phyloP scores from a whole-genome alignment of 2,113 vertebrate species.

The Ploceus nigricollis region DNA sequence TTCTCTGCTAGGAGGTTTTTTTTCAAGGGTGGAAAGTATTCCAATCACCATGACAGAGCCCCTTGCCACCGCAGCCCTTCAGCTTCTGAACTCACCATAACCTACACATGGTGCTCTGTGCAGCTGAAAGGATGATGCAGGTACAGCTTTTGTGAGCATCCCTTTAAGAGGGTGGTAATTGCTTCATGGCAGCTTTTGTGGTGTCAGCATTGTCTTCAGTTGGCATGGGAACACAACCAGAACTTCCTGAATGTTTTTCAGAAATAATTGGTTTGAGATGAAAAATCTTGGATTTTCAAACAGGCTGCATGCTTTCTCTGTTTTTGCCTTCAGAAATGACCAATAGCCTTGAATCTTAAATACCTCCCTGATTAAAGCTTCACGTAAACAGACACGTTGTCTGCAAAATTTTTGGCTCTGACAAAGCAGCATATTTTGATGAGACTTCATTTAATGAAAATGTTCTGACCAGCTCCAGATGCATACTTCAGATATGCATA shows the following conservation, averaged over 20 bases:
- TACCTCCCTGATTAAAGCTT: not conserved
- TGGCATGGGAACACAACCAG: not conserved
- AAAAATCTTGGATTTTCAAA: slow-evolving; percentile 15
- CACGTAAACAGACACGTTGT: not conserved
- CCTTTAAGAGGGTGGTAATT: not conserved
- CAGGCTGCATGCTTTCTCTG: not conserved
- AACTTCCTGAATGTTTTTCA: not conserved
- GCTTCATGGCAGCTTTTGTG: not conserved
- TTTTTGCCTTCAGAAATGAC: not conserved
- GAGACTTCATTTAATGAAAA: not conserved
- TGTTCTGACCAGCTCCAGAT: slow-evolving; percentile 8
- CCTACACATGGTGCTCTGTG: rapidly evolving
- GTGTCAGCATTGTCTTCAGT: not conserved
- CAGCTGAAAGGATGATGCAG: not conserved
- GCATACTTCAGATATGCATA: not conserved
- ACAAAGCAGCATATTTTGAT: not conserved
- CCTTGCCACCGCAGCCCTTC: rapidly evolving
- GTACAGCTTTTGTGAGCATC: not conserved
- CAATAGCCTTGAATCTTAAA: not conserved
- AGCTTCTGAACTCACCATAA: not conserved
- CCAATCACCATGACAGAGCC: not conserved
- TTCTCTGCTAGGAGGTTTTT: not conserved
- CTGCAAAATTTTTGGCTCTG: not conserved
- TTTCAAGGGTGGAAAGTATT: not conserved
- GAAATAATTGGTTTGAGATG: not conserved